Conservation (phyloP, 2,888 invertebrate species). For the Idaea aversata region DNA sequence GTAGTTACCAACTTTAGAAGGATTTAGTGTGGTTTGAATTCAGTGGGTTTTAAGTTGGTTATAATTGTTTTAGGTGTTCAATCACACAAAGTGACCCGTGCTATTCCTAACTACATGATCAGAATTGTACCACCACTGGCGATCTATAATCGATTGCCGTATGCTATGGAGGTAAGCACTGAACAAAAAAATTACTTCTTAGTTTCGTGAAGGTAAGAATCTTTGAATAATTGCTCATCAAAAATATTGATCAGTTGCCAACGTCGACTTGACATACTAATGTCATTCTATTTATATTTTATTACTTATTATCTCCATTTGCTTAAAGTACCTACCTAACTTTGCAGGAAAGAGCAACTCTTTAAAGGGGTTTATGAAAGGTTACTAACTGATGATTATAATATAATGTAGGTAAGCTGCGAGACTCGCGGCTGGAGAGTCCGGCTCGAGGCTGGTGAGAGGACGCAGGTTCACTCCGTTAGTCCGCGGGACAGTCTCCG, state of each 20-base stretch:
- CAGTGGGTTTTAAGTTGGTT: no score
- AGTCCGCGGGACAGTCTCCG: constrained; percentile 40
- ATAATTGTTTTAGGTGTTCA: constrained; percentile 51
- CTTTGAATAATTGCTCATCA: neutral
- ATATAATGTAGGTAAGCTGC: constrained; percentile 13
- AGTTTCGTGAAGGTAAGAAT: no score
- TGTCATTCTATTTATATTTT: no score
- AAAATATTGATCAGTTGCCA: neutral
- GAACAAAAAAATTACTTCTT: no score
- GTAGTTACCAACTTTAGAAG: no score
- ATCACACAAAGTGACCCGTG: constrained; percentile 62
- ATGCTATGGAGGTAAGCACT: constrained; percentile 74
- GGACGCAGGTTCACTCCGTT: constrained; percentile 61
- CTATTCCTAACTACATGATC: constrained; percentile 86
- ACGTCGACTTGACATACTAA: no score
- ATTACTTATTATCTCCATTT: no score
- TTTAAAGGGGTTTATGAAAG: no score
- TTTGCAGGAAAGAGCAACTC: no score
- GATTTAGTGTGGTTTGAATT: no score
- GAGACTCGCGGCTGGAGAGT: constrained; percentile 49
- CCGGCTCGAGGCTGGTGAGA: constrained; percentile 86
- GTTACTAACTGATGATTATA: neutral
- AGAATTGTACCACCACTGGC: constrained; percentile 87
- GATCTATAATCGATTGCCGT: constrained; percentile 88
- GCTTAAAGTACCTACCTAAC: no score